phyloP scores from a whole-genome alignment of 2,888 invertebrate species.

The Diarsia rubi region DNA sequence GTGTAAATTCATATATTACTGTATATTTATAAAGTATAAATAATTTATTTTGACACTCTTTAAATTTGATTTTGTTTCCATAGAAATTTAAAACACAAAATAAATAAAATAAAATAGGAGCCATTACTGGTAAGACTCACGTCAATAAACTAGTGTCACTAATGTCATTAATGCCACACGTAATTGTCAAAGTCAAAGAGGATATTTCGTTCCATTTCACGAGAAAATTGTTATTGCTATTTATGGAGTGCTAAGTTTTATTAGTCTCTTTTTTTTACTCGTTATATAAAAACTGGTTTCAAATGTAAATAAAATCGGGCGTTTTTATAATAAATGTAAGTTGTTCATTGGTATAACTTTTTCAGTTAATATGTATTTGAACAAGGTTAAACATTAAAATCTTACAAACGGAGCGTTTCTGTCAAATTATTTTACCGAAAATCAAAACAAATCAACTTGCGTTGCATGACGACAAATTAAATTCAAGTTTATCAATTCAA shows the following conservation, averaged over 20 bases:
- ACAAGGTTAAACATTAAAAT: background rate
- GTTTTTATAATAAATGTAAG: background rate
- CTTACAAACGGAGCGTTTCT: conserved; percentile 29
- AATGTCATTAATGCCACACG: conserved; percentile 15
- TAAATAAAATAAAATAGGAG: background rate
- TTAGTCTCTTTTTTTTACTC: background rate
- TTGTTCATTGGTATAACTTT: background rate
- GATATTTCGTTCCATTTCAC: conserved; percentile 28
- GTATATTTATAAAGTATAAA: background rate
- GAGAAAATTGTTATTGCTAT: background rate
- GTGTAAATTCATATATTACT: too few species aligned
- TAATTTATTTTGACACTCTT: background rate
- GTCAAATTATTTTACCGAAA: conserved; percentile 51
- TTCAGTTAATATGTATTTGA: background rate
- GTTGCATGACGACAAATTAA: conserved; percentile 72
- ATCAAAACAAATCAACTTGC: conserved; percentile 61
- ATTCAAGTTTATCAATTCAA: conserved; percentile 86
- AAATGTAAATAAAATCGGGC: background rate
- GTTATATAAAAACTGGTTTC: background rate
- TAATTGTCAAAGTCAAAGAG: conserved; percentile 18
- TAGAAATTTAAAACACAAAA: background rate
- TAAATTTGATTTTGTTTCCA: background rate
- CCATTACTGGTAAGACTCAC: background rate
- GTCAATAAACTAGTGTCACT: conserved; percentile 11
- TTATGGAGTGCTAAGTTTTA: too few species aligned